phyloP scores from a whole-genome alignment of 2,797 vertebrate species.

The Carduelis carduelis region DNA sequence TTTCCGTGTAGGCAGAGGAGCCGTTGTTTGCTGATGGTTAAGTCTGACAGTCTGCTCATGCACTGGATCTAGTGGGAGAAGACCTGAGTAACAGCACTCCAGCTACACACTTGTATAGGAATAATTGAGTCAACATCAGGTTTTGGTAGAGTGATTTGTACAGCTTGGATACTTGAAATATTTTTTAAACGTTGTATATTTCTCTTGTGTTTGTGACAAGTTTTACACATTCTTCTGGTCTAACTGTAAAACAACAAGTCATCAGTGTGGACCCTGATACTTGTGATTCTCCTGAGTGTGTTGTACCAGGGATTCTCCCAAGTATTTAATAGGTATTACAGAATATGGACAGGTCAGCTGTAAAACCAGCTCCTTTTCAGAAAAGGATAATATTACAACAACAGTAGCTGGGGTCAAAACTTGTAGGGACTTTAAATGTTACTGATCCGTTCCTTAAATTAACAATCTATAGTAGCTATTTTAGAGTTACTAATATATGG shows the following conservation, averaged over 20 bases:
- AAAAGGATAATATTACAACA: background rate
- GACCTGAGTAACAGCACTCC: background rate
- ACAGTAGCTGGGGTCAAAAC: background rate
- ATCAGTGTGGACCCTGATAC: fast-evolving
- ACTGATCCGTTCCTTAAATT: background rate
- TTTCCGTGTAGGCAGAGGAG: background rate
- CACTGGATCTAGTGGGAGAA: background rate
- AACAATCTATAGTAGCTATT: background rate
- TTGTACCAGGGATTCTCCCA: background rate
- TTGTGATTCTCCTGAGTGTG: background rate
- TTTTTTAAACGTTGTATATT: background rate
- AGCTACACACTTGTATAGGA: background rate
- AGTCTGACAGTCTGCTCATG: background rate
- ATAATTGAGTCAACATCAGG: background rate
- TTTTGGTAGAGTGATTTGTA: background rate
- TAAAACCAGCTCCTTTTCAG: background rate
- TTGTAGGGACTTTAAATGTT: background rate
- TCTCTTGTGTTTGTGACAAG: background rate
- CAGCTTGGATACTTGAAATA: background rate
- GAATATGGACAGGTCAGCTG: background rate
- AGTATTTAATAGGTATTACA: background rate
- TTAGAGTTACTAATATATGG: background rate
- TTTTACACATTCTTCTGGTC: background rate
- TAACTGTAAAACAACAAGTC: background rate
- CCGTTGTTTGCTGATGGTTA: background rate